Percentiles rank a stretch among this genome's conserved stretches.
These are phyloP conservation scores for Tachypleus tridentatus DNA, from an alignment of 1,140 invertebrate species.

Conservation along the genomic window DNA sequence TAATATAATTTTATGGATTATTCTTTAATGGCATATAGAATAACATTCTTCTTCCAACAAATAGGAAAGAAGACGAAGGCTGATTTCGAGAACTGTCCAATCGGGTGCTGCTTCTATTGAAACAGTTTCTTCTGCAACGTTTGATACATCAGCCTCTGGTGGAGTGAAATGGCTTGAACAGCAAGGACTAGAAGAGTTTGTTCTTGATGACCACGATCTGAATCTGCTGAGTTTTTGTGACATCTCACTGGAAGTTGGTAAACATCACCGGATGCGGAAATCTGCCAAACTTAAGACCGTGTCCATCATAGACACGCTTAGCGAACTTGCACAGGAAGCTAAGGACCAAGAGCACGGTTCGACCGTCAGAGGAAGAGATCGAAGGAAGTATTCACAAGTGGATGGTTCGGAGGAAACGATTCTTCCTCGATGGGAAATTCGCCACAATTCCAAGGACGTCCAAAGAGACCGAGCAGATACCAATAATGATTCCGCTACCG, in stretches of 20 bases:
- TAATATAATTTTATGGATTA: too few species aligned
- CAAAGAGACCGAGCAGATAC: too few species aligned
- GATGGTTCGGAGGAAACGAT: not conserved
- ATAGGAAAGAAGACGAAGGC: too few species aligned
- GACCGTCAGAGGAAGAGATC: not conserved
- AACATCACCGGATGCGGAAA: constrained; percentile 11
- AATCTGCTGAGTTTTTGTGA: constrained; percentile 17
- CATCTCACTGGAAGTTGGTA: constrained; percentile 15
- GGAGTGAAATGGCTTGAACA: too few species aligned
- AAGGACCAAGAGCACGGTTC: constrained; percentile 17
- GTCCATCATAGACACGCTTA: constrained; percentile 28
- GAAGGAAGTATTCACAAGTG: not conserved
- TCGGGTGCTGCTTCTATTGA: too few species aligned
- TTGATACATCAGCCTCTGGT: too few species aligned
- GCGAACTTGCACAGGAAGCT: constrained; percentile 23
- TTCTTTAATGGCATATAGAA: too few species aligned
- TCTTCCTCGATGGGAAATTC: not conserved
- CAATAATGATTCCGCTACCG: too few species aligned
- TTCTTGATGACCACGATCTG: constrained; percentile 20
- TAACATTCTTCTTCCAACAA: too few species aligned
- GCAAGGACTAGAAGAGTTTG: constrained; percentile 15
- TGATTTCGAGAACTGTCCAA: too few species aligned
- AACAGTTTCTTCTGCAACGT: too few species aligned
- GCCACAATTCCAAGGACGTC: too few species aligned
- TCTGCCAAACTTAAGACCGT: constrained; percentile 23